Evolutionary conservation across 2,888 invertebrate genomes (phyloP), one percentile per base, ranked within the genome.

Genomic region (Busseola fusca): DNA sequence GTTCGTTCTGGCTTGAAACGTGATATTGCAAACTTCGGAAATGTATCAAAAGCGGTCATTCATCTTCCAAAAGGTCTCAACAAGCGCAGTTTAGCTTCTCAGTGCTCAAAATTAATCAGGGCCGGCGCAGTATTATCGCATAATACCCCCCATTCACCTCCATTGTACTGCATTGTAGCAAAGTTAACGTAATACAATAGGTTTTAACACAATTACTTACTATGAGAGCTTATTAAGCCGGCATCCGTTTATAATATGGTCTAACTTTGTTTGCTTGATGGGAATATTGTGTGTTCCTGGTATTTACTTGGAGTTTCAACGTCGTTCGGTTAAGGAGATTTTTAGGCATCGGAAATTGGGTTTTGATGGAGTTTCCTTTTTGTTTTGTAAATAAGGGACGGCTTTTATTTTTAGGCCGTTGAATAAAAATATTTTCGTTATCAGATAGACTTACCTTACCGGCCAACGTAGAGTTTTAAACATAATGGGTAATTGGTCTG

Each of bases 121-220:
- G 65, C 34, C 72, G 40, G 66, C 65, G 63, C 54, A 83, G 73
- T 78, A 86, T 86, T 82, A 86, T 85, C 71, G 81, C 74, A 74
- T 84, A 82, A 85, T 78, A 80, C 84, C 68, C n/a, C 81, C 81
- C 76, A 88, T 87, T 87, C 84, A 86, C 79, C 62, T 63, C 63
- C 69, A 78, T 70, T 75, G 75, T 80, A 72, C 66, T 70, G 80
- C 80, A 78, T 50, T 80, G 71, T 82, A 64, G 72, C 66, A 69
- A 76, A 81, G 81, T 82, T 82, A 73, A 77, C 81, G 66, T 72
- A 75, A 81, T 72, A 82, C 83, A 87, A 84, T 84, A 84, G 81
- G 77, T 81, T 86, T 84, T 85, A 85, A 87, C 84, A 74, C 80
- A 86, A 87, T 87, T 86, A 87, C 64, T 74, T 78, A 74, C 77